Base-by-base conservation (phyloP, 2,797 vertebrate genomes). In the Cheirogaleus major region DNA sequence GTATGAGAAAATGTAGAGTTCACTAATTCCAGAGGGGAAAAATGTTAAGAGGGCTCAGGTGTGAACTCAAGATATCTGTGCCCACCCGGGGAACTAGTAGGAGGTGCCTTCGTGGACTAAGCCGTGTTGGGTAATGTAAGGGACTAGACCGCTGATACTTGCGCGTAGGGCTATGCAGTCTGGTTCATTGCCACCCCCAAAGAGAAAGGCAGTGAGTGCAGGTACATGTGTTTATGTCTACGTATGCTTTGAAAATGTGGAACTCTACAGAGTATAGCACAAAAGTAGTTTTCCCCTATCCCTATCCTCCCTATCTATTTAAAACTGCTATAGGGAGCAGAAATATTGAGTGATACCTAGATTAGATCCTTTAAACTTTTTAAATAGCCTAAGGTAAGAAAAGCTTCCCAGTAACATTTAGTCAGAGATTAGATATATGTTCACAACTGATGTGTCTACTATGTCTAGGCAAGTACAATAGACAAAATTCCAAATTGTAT, bases 261-360 rank as follows among this genome's bases (percentile, higher is more conserved):
- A 86, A 79, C 52, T 84, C 41, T 41, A 12, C 9, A 48, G 6
- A 72, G 4, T 32, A 3, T 35, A 78, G 32, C n/a, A 72, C 38
- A 59, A 50, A 93, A 95, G 27, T 32, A 22, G 0, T 93, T 91
- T 75, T 80, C 50, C 14, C 41, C 38, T n/a, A n/a, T 41, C 27
- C 7, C 20, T 65, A 6, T 27, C 13, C 20, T 13, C 65, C 18
- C 5, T 55, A 14, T 18, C 14, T 55, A 18, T 90, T 83, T 52
- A 82, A 85, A 94, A 27, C 35, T 73, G 8, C 25, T 61, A 4
- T 13, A 72, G 2, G 20, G 30, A 83, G 3, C 10, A 63, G 79
- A n/a, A 63, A 38, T 59, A 13, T 17, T 70, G 11, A 4, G 4
- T 32, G 5, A 38, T 63, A 41, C 1, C 23, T 43, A 32, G 18